These are phyloP conservation scores for Sanderia malayensis DNA, from an alignment of 30 jellyfish, hydroid and myxozoan genomes.

Conservation along the genomic window DNA sequence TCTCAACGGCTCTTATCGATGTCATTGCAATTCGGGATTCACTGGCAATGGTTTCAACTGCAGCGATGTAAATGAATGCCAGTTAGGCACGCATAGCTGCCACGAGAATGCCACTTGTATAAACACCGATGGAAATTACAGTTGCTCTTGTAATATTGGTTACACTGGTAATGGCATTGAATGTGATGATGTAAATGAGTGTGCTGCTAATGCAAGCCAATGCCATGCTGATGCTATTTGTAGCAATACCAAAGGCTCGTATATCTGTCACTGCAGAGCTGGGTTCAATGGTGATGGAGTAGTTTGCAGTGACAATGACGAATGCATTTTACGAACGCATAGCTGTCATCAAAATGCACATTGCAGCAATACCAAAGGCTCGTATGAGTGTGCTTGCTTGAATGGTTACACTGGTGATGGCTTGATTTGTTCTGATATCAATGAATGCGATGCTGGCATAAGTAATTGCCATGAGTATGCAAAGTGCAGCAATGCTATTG, in stretches of 20 bases:
- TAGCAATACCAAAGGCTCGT: constrained; percentile 25
- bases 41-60: constrained; percentile 36
- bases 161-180: constrained; percentile 43
- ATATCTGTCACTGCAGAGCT: not conserved
- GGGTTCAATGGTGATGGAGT: constrained; percentile 47
- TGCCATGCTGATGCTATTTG: constrained; percentile 32
- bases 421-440: constrained; percentile 24
- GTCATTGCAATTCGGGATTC: constrained; percentile 33
- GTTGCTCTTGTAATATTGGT: constrained; percentile 46
- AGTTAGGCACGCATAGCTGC: constrained; percentile 18
- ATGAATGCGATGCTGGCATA: constrained; percentile 38
- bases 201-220: constrained; percentile 2
- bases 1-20: constrained; percentile 15
- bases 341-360: constrained; percentile 28
- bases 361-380: constrained; percentile 50
- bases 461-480: constrained; percentile 51
- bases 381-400: constrained; percentile 37
- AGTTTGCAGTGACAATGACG: constrained; percentile 28
- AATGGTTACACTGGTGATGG: constrained; percentile 66
- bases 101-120: constrained; percentile 53
- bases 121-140: constrained; percentile 30
- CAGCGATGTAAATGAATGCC: constrained; percentile 57
- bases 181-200: constrained; percentile 42
- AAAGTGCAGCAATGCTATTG: constrained; percentile 36
- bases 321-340: constrained; percentile 12